Evolutionary conservation across 2,113 vertebrate species (phyloP), one percentile per base, ranked within the genome.

Genomic region (Spea multiplicata): DNA sequence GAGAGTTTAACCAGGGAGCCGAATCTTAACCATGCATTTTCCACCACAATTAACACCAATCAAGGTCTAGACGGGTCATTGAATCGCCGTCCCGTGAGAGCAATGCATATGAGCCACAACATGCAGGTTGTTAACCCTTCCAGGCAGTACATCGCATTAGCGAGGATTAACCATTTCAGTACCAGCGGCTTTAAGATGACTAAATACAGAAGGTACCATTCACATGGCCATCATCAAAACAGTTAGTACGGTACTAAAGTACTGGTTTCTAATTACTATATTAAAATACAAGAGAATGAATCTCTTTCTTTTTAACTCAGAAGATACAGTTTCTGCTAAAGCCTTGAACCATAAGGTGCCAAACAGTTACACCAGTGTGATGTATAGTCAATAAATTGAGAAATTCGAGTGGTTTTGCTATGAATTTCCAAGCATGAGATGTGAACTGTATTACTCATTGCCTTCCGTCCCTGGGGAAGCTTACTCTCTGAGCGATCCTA

Each of bases 321-420:
- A 73, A 49, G 59, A 55, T 79, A 30, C 49, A 79, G 65, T 79
- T 79, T 79, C 53, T 46, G 65, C 48, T 53, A 16, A 72, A 78
- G 70, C 61, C 66, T 66, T 79, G 70, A 73, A 57, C 77, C 73
- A 9, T 48, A 65, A 17, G 52, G 44, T 71, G 68, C 68, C 30
- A 44, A 46, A 13, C 52, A 64, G 67, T 71, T 71, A 45, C 68
- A 71, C 71, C 68, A 71, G 53, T 48, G 17, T 65, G 62, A 71
- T 46, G 44, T 73, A 65, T 57, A 70, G 73, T 73, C 62, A 73
- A 71, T 66, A 52, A 66, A 52, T 17, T 47, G 62, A 73, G 52
- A 79, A 57, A 55, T 67, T 13, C 49, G 70, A 12, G 46, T 64
- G 75, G 75, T 70, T 71, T 70, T 52, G 17, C 10, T 57, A 17